Evolutionary conservation across 2,888 invertebrate genomes (phyloP), one percentile per base, ranked within the genome.

Genomic region (Barypeithes pellucidus): DNA sequence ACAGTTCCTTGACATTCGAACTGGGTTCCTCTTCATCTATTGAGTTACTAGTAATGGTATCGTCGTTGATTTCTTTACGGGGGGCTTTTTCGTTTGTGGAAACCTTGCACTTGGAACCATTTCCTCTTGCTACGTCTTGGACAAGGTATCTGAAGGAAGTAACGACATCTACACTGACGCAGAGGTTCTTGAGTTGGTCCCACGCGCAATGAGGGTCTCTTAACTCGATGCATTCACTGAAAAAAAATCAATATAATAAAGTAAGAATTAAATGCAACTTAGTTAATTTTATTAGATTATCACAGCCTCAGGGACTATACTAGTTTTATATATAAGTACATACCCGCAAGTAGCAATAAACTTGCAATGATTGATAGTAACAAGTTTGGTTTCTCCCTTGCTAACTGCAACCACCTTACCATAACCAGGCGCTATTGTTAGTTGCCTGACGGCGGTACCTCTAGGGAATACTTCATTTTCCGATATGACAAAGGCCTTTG

Each of bases 181-280:
- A 91, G n/a, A 84, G 82, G 68, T 86, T 85, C 77, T 87, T 86
- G 57, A 87, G 87, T 5, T 92, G 90, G 84, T 96, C 95, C 98
- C 98, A 99, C 18, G 97, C 97, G 86, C 99, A 99, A 85, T 98
- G 97, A 0, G 99, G 99, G 88, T 99, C 99, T 88, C 97, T 96
- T 73, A 98, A 88, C 36, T 92, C 91, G 3, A 99, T 92, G 86
- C 99, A 99, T 79, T 93, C 92, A 77, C 93, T 91, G 7, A 29
- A 29, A 29, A n/a, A 87, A 88, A 94, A 86, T 86, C 47, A 50
- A 22, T n/a, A 22, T 20, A 11, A 20, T 2, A 3, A 5, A 7
- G 3, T 43, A 16, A 43, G 2, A 14, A 43, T n/a, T 5, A 1
- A 2, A 16, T 43, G 43, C 7, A 5, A n/a, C n/a, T n/a, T n/a